These are phyloP conservation scores for Daubentonia madagascariensis DNA, from an alignment of 2,113 vertebrate genomes.

Conservation along the genomic window DNA sequence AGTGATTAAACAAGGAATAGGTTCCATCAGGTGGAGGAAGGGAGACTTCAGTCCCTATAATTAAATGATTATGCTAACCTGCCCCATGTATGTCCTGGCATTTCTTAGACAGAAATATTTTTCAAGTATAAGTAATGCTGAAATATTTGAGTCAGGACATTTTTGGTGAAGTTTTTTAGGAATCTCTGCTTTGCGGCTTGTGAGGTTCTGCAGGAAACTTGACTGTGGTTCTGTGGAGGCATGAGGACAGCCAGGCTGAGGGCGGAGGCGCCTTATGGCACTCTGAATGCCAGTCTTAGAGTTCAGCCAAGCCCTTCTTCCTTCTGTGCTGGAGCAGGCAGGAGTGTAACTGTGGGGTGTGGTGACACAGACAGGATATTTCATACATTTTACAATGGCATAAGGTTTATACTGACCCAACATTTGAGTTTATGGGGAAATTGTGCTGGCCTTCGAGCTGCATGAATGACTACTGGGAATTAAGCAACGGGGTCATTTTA, in stretches of 20 bases:
- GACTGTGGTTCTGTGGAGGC: neutral
- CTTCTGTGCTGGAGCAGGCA: neutral
- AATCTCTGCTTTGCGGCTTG: slow-evolving; percentile 3
- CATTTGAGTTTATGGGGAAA: neutral
- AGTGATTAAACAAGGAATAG: slow-evolving; percentile 15
- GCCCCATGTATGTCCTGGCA: neutral
- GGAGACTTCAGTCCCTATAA: neutral
- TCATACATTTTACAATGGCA: slow-evolving; percentile 16
- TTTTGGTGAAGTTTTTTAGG: neutral
- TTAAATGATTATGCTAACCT: slow-evolving; percentile 41
- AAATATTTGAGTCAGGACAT: neutral
- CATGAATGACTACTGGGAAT: neutral
- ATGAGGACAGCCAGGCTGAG: neutral
- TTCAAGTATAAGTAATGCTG: slow-evolving; percentile 41
- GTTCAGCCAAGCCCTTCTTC: neutral
- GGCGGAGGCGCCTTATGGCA: neutral
- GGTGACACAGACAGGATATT: neutral
- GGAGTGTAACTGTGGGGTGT: neutral
- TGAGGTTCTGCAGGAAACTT: neutral
- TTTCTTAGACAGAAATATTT: slow-evolving; percentile 55
- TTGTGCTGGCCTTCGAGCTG: slow-evolving; percentile 38
- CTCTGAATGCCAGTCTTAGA: neutral
- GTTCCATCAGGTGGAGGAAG: neutral
- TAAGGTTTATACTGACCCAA: slow-evolving; percentile 15
- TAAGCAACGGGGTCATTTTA: neutral